These are phyloP conservation scores for Folsomia candida DNA, from an alignment of 2,888 invertebrate genomes.

Conservation along the genomic window DNA sequence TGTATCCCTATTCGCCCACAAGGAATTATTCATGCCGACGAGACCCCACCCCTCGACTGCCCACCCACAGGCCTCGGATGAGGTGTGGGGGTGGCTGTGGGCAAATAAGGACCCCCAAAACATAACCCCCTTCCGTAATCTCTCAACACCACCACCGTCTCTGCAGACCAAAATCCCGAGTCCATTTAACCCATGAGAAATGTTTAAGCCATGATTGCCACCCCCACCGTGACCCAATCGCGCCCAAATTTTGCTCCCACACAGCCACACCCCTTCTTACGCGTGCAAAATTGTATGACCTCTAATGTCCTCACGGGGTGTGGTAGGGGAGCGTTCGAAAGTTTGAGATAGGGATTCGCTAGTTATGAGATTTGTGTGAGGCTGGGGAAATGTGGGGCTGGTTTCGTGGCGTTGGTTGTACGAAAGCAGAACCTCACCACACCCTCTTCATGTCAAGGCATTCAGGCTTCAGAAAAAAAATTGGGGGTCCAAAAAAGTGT, in stretches of 20 bases:
- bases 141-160: neutral
- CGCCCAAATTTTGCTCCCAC: neutral
- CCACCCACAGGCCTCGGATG: neutral
- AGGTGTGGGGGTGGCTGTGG: neutral
- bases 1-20: neutral
- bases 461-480: too few relatives aligned
- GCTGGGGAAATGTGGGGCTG: too few relatives aligned
- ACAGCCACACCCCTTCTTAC: neutral
- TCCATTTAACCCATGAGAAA: neutral
- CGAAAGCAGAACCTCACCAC: too few relatives aligned
- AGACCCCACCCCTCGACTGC: neutral
- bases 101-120: too few relatives aligned
- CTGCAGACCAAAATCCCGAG: neutral
- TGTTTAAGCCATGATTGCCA: neutral
- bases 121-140: neutral
- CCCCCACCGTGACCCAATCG: neutral
- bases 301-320: neutral
- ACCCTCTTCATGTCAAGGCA: too few relatives aligned
- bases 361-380: too few relatives aligned
- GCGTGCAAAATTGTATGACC: neutral
- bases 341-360: neutral
- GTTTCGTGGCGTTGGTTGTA: too few relatives aligned
- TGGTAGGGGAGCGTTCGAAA: neutral
- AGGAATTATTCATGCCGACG: neutral
- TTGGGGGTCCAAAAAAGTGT: too few relatives aligned